Evolutionary conservation across 1,140 invertebrate species (phyloP).

Genomic region (Drosophila tsacasi): DNA sequence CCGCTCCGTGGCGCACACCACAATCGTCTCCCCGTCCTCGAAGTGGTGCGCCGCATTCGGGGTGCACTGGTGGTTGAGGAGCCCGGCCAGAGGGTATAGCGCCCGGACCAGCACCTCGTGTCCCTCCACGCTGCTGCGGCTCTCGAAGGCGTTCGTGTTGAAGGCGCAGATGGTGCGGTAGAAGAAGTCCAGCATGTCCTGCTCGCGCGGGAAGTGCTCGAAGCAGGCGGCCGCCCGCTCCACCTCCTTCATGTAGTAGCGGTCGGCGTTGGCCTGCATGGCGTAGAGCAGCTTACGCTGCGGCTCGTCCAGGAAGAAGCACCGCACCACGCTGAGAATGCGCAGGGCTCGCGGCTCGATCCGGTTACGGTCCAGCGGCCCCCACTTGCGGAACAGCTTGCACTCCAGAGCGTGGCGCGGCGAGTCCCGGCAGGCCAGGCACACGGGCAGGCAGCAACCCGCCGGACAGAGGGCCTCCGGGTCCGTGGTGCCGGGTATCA

Average conservation of each 20-base stretch:
- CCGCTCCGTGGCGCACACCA: slow-evolving; percentile 87
- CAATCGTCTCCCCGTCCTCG: slow-evolving; percentile 87
- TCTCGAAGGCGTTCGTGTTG: slow-evolving; percentile 92
- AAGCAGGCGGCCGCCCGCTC: slow-evolving; percentile 87
- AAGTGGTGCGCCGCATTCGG: slow-evolving; percentile 91
- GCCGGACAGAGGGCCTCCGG: slow-evolving; percentile 84
- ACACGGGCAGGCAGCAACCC: slow-evolving; percentile 84
- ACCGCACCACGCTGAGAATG: slow-evolving; percentile 87
- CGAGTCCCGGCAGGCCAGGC: slow-evolving; percentile 87
- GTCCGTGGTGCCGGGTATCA: slow-evolving; percentile 43
- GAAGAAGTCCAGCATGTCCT: slow-evolving; percentile 87
- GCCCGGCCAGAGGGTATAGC: slow-evolving; percentile 89
- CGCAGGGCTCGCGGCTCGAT: slow-evolving; percentile 86
- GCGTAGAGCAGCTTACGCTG: slow-evolving; percentile 86
- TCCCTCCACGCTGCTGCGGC: slow-evolving; percentile 86
- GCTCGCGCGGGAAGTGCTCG: slow-evolving; percentile 87
- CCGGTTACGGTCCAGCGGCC: slow-evolving; percentile 85
- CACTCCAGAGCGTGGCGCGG: slow-evolving; percentile 87
- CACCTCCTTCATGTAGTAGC: slow-evolving; percentile 87
- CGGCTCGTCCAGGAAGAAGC: slow-evolving; percentile 86
- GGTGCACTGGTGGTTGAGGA: slow-evolving; percentile 91
- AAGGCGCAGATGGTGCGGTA: slow-evolving; percentile 87
- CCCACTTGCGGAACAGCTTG: slow-evolving; percentile 86
- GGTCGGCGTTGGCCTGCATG: slow-evolving; percentile 87
- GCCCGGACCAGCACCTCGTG: slow-evolving; percentile 88